Conservation (phyloP, 2,888 invertebrate species). For the Luffia ferchaultella region DNA sequence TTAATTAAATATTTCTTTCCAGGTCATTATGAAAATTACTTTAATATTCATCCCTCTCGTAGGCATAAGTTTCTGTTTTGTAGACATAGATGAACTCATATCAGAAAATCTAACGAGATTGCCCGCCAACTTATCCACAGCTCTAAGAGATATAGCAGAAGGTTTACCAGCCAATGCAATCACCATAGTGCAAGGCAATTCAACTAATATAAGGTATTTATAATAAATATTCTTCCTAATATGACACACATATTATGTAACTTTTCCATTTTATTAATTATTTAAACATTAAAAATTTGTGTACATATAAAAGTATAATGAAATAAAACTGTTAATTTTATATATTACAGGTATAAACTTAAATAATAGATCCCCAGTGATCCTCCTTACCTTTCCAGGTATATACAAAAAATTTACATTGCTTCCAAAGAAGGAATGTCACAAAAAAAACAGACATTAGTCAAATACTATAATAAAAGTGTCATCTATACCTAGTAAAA, state of each 20-base stretch:
- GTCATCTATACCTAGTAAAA: too few relatives aligned
- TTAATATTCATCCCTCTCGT: background rate
- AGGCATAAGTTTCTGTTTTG: slow-evolving; percentile 19
- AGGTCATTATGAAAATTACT: background rate
- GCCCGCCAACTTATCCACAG: slow-evolving; percentile 39
- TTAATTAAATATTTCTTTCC: background rate
- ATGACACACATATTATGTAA: background rate
- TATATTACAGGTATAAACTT: background rate
- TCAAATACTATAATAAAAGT: too few relatives aligned
- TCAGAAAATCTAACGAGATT: slow-evolving; percentile 30
- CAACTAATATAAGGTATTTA: slow-evolving; percentile 37
- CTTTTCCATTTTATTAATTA: background rate
- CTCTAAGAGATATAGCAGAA: slow-evolving; percentile 49
- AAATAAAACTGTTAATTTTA: background rate
- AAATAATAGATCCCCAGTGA: too few relatives aligned
- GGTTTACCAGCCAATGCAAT: slow-evolving; percentile 39
- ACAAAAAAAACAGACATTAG: too few relatives aligned
- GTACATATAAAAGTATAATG: background rate
- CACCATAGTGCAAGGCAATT: slow-evolving; percentile 45
- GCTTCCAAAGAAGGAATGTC: too few relatives aligned
- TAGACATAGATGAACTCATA: slow-evolving; percentile 35
- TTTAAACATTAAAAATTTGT: background rate
- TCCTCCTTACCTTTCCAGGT: too few relatives aligned
- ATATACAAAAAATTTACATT: too few relatives aligned
- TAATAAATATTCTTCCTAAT: background rate